Base-by-base conservation (phyloP, 2,797 vertebrate species). In the Melanotaenia maccullochi region DNA sequence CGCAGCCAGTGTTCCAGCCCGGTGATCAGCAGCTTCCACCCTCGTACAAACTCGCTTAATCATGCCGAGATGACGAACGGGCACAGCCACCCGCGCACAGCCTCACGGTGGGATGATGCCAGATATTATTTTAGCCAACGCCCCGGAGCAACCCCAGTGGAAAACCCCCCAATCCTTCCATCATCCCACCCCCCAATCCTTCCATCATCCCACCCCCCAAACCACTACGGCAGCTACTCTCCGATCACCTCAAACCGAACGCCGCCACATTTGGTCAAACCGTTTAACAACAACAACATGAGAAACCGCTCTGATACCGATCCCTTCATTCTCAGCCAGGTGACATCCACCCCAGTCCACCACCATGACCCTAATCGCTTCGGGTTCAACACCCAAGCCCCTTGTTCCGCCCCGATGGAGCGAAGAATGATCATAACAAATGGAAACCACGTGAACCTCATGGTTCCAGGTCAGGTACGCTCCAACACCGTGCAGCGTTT, bases 241-340 rank as follows among this genome's bases (percentile, higher is more conserved):
- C 95, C 96, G 0, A 75, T 92, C 61, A 35, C 84, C 60, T 91
- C 91, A 0, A 91, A 85, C 79, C 87, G 76, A 59, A 76, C 76
- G 0, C 83, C 87, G 22, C 47, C 75, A n/a, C 89, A 77, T 62
- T 62, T 90, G 8, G 88, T 92, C 57, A 95, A 90, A 78, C 89
- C 92, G 0, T 82, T 79, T 0, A 84, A 85, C 71, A 89, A 90
- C 33, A 90, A 93, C 73, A 89, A 90, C 75, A 75, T 86, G 52
- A 92, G 93, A 4, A 97, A 97, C 78, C 96, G 96, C 58, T 98
- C 97, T 0, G 96, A 97, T 30, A 99, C 97, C 0, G 95, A 99
- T 65, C 97, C 97, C 0, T 96, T 97, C 79, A 95, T 98, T 73
- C 95, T 97, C 25, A 97, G 97, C 85, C 96, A 96, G 79, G 63